A percentile compares a stretch with the other conserved stretches of the same genome.
phyloP scores from a whole-genome alignment of 2,113 vertebrate genomes.

The Laticauda laticaudata region DNA sequence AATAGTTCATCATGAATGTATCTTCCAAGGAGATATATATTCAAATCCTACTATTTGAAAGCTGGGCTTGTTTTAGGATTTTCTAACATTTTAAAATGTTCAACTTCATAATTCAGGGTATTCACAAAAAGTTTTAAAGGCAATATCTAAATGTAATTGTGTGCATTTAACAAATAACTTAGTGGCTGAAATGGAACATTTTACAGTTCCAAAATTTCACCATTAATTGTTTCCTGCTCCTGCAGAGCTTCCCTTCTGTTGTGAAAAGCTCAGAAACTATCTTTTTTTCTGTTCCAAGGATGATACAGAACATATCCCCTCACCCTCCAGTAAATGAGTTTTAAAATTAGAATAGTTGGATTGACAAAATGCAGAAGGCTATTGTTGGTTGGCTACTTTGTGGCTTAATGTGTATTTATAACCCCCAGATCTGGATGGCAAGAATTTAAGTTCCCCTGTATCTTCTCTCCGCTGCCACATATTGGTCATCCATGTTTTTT shows the following conservation, averaged over 20 bases:
- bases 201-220: neutral
- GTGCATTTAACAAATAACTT: neutral
- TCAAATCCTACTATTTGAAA: too few relatives aligned
- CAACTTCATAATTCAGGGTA: neutral
- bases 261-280: neutral
- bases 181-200: neutral
- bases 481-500: neutral
- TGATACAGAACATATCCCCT: neutral
- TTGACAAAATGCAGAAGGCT: neutral
- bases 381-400: neutral
- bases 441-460: neutral
- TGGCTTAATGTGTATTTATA: neutral
- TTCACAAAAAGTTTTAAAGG: neutral
- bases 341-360: neutral
- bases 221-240: neutral
- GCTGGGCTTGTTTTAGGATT: neutral
- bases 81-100: neutral
- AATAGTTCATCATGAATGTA: neutral
- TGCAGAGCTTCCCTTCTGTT: neutral
- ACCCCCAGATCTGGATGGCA: neutral
- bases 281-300: neutral
- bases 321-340: neutral
- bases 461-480: neutral
- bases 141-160: neutral
- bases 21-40: neutral